Conservation (phyloP, 2,888 invertebrate species). For the Celastrina argiolus region DNA sequence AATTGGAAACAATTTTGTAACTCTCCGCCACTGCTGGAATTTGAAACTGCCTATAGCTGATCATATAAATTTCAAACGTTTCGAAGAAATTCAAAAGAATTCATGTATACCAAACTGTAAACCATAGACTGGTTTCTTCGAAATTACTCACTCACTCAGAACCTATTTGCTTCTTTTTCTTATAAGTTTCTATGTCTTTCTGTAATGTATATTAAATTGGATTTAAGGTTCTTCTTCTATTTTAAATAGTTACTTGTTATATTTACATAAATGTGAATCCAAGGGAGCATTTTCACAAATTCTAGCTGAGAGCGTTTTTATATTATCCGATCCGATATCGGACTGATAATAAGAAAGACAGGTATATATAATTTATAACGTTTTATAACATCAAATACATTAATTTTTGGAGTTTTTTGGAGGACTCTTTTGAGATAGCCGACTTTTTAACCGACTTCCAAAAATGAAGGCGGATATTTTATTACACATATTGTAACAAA, state of each 20-base stretch:
- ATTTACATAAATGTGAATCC: neutral
- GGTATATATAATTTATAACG: too few relatives aligned
- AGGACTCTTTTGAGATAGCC: too few relatives aligned
- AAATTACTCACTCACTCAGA: neutral
- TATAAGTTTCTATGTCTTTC: conserved; percentile 1
- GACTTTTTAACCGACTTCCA: too few relatives aligned
- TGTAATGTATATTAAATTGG: neutral
- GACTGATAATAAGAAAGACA: too few relatives aligned
- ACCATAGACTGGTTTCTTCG: neutral
- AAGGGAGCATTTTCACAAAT: too few relatives aligned
- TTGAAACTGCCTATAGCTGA: neutral
- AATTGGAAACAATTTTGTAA: neutral
- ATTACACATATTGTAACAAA: too few relatives aligned
- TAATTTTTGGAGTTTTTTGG: too few relatives aligned
- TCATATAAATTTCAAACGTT: conserved; percentile 1
- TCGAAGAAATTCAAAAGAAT: conserved; percentile 4
- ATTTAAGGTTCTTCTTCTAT: neutral
- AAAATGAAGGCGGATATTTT: too few relatives aligned
- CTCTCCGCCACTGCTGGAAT: neutral
- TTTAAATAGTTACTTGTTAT: neutral
- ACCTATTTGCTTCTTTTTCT: neutral
- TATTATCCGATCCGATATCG: too few relatives aligned
- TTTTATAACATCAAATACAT: too few relatives aligned
- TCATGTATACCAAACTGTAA: neutral
- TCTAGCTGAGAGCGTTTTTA: too few relatives aligned